Conservation (phyloP, 2,113 vertebrate genomes). For the Barbus barbus region DNA sequence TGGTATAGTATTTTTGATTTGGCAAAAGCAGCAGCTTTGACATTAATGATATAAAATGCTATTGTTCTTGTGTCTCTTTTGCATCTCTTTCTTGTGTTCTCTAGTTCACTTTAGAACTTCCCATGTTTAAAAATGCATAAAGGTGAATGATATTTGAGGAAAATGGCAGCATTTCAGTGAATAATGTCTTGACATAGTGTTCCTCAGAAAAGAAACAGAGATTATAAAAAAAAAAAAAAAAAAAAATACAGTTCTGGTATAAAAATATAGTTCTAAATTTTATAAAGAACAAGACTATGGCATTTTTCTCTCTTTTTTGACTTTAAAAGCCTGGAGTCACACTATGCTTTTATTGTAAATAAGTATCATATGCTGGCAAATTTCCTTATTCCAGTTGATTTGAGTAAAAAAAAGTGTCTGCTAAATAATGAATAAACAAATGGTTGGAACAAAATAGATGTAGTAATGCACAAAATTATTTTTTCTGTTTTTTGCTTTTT, state of each 20-base stretch:
- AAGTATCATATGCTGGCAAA: background rate
- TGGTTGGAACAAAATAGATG: too few species aligned
- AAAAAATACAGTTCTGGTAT: too few species aligned
- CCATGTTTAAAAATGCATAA: background rate
- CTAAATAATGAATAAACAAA: too few species aligned
- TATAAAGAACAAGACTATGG: background rate
- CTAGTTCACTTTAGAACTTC: background rate
- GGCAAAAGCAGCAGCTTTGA: too few species aligned
- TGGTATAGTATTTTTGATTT: too few species aligned
- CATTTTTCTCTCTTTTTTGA: background rate
- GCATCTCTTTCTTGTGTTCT: too few species aligned
- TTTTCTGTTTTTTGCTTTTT: background rate
- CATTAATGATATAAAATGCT: background rate
- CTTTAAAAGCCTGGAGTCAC: background rate
- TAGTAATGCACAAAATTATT: too few species aligned
- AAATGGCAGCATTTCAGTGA: background rate
- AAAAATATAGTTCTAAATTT: too few species aligned
- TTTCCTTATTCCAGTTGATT: background rate
- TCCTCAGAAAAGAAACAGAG: background rate
- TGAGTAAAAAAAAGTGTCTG: background rate
- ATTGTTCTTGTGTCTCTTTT: background rate
- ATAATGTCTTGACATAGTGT: background rate
- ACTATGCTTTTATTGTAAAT: background rate
- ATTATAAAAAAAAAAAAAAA: too few species aligned
- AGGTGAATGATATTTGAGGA: background rate